Base-by-base conservation (phyloP, 1,140 invertebrate species). In the Drosophila setifemur region DNA sequence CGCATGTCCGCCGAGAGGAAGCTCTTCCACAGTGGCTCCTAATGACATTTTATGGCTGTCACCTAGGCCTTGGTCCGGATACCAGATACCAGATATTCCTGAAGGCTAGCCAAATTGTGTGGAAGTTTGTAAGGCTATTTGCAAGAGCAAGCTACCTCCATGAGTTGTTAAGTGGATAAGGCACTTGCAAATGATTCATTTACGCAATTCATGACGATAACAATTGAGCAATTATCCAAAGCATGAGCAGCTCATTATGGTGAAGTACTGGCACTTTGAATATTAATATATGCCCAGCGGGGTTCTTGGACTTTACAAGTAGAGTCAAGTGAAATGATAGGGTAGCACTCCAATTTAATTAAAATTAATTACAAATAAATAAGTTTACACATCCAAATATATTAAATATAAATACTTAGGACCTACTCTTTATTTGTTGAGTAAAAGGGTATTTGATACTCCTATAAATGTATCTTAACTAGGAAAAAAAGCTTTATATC, bases 21-120 rank as follows among this genome's bases (percentile, higher is more conserved):
- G 31, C 14, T 28, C 42, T 50, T 9, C 3, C 49, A 49, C 44
- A 39, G 40, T 31, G 55, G 31, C 69, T 54, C 57, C 64, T 72
- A 72, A 72, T 72, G 68, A 64, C 47, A 37, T 63, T 72, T 73
- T 73, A 73, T 72, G 69, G 57, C 28, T 43, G 68, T 9, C 68
- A 72, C 47, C 63, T 67, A 55, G 66, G 31, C 40, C 33, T 49
- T 25, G 33, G 18, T 29, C 16, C 9, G 5, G 18, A n/a, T n/a
- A n/a, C n/a, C n/a, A n/a, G n/a, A n/a, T n/a, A 25, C 53, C 7
- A 18, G 42, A 49, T 8, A n/a, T 3, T 14, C 19, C 48, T 55
- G 28, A 12, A 23, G 7, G n/a, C 16, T 35, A 23, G 23, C 14
- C 31, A 64, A 64, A 49, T 64, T 64, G 33, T 29, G 57, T 64